Evolutionary conservation across 2,113 vertebrate species (phyloP).

Genomic region (Eonycteris spelaea): DNA sequence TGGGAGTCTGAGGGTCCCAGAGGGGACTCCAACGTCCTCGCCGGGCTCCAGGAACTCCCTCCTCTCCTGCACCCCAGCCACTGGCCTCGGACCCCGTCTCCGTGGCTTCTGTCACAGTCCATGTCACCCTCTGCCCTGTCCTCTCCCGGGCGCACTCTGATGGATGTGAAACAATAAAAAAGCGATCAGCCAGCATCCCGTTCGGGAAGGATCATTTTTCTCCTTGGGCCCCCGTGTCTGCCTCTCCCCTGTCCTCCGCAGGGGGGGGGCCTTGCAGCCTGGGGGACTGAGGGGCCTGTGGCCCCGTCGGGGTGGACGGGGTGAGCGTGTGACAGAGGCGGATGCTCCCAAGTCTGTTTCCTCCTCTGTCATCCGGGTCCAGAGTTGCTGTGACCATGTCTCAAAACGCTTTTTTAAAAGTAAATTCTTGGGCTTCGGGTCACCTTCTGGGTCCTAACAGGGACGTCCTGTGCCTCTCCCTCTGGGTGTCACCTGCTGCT

Average conservation of each 20-base stretch:
- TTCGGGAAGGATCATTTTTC: not conserved
- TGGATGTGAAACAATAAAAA: constrained; percentile 2
- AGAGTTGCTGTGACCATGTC: not conserved
- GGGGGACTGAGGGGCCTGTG: not conserved
- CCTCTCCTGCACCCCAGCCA: too few species aligned
- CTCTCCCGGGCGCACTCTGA: not conserved
- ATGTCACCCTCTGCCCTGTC: not conserved
- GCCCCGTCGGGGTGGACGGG: not conserved
- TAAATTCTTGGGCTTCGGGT: not conserved
- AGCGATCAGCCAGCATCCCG: not conserved
- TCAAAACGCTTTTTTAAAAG: not conserved
- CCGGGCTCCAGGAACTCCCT: not conserved
- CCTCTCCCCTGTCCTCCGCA: not conserved
- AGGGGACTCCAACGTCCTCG: not conserved
- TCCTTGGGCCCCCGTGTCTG: not conserved
- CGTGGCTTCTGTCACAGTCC: not conserved
- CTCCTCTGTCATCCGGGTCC: not conserved
- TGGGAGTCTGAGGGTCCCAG: not conserved
- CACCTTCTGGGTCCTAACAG: not conserved
- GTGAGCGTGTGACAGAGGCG: not conserved
- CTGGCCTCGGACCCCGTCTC: not conserved
- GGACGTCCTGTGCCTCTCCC: not conserved
- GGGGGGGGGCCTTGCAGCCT: not conserved
- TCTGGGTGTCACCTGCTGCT: not conserved
- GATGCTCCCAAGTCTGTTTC: not conserved